A percentile compares a stretch with the other conserved stretches of the same genome.
Conservation (phyloP, 2,797 vertebrate species). For the Darevskia nairensis region DNA sequence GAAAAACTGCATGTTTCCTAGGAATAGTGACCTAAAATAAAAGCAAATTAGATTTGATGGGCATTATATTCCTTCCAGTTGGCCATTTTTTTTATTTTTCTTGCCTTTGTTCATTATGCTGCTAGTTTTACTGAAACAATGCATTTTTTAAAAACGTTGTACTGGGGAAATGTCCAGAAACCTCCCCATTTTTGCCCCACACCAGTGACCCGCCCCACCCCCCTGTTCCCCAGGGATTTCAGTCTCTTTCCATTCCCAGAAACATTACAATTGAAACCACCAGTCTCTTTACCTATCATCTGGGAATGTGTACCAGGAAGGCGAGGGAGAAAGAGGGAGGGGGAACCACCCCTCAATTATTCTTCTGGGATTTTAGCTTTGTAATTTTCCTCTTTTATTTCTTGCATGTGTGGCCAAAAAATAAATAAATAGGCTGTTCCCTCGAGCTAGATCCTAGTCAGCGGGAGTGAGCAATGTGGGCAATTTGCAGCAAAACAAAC, state of each 20-base stretch:
- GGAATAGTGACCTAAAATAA: not conserved
- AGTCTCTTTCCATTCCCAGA: not conserved
- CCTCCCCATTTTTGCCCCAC: too few species aligned
- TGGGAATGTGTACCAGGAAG: not conserved
- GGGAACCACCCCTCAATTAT: not conserved
- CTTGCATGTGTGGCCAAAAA: not conserved
- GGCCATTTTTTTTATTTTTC: not conserved
- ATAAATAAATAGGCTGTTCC: not conserved
- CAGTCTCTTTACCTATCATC: not conserved
- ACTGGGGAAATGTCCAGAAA: not conserved
- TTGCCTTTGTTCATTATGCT: too few species aligned
- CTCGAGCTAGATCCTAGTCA: not conserved
- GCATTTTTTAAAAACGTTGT: not conserved
- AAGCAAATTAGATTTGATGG: not conserved
- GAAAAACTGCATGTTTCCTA: not conserved
- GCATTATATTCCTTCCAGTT: not conserved
- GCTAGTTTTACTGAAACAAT: not conserved
- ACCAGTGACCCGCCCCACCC: too few species aligned
- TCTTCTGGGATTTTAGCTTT: not conserved
- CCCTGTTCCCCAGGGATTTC: not conserved
- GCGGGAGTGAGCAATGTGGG: not conserved
- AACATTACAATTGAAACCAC: not conserved
- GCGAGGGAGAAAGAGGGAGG: too few species aligned
- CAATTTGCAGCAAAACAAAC: not conserved
- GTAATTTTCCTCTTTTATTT: not conserved